phyloP scores from a whole-genome alignment of 2,888 invertebrate species.

The Drosophila mercatorum region DNA sequence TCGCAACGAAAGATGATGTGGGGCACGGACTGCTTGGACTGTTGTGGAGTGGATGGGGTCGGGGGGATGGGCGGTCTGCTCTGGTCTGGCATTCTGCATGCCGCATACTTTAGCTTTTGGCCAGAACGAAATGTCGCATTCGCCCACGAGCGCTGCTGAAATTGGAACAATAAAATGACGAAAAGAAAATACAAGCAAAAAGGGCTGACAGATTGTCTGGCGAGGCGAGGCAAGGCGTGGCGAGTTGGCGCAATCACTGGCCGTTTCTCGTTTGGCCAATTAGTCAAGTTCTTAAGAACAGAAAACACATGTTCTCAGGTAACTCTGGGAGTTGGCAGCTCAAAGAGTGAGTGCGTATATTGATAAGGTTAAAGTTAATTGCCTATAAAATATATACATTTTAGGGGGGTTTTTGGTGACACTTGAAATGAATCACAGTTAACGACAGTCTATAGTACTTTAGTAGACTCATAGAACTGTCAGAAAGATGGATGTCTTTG shows the following conservation, averaged over 20 bases:
- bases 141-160: constrained; percentile 52
- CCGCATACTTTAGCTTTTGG: constrained; percentile 42
- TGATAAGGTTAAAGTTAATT: background rate
- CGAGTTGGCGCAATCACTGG: constrained; percentile 12
- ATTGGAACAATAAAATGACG: constrained; percentile 57
- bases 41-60: constrained; percentile 8
- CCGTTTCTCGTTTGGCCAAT: constrained; percentile 50
- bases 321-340: background rate
- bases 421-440: background rate
- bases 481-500: background rate
- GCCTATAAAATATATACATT: no score
- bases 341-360: background rate
- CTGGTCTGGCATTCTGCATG: constrained; percentile 33
- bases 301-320: constrained; percentile 2
- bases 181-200: constrained; percentile 26
- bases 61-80: background rate
- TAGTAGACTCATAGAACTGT: background rate
- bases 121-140: constrained; percentile 19
- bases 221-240: background rate
- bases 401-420: background rate
- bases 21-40: constrained; percentile 14
- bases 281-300: constrained; percentile 26
- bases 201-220: constrained; percentile 73
- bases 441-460: background rate
- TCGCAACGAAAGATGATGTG: constrained; percentile 51